These are phyloP conservation scores for Ageneiosus marmoratus DNA, from an alignment of 2,113 vertebrate genomes.

Conservation along the genomic window DNA sequence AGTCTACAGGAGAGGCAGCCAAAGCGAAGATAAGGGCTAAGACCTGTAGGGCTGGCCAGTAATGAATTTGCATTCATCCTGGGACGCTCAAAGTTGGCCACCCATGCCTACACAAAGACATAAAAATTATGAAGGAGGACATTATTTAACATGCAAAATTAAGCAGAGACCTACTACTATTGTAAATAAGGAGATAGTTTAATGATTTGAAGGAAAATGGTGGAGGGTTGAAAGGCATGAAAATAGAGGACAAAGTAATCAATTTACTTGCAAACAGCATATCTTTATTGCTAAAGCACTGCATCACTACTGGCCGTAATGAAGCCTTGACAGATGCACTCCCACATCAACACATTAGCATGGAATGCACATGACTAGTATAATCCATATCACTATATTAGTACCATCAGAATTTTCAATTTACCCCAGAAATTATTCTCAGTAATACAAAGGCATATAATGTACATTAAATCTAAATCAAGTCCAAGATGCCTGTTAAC, in stretches of 20 bases:
- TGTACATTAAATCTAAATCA: background rate
- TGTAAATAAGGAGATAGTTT: background rate
- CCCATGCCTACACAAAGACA: slow-evolving; percentile 82
- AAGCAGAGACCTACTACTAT: background rate
- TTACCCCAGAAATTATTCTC: background rate
- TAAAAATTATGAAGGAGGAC: background rate
- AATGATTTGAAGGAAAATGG: background rate
- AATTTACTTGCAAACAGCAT: background rate
- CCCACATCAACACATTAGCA: background rate
- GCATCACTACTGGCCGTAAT: background rate
- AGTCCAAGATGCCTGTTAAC: background rate
- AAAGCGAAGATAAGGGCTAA: slow-evolving; percentile 93
- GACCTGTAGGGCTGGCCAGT: slow-evolving; percentile 89
- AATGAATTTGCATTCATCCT: slow-evolving; percentile 93
- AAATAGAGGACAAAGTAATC: background rate
- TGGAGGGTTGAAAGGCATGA: background rate
- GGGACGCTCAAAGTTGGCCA: slow-evolving; percentile 93
- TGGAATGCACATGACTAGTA: background rate
- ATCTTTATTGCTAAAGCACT: background rate
- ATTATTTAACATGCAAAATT: background rate
- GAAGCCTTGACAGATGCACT: background rate
- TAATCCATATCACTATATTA: background rate
- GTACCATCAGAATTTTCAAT: background rate
- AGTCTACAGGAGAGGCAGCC: slow-evolving; percentile 94
- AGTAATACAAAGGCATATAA: background rate